These are phyloP conservation scores for Panagrolaimus sp. DNA, from an alignment of 1,140 invertebrate genomes.

Conservation along the genomic window DNA sequence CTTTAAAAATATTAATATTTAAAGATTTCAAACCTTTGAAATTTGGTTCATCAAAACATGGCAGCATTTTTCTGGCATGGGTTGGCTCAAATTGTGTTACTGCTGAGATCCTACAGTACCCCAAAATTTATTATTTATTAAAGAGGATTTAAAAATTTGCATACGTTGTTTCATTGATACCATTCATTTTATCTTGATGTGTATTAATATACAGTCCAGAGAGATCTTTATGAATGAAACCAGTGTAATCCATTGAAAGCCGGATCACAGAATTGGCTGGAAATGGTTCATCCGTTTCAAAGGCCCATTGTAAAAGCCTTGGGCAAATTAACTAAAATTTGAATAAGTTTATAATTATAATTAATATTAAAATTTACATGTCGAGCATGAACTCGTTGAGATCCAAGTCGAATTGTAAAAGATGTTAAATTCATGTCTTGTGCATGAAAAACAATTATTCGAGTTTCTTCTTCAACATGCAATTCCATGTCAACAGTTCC, in stretches of 20 bases:
- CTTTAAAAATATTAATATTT: too few relatives aligned
- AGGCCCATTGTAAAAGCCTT: conserved; percentile 18
- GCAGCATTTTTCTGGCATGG: conserved; percentile 83
- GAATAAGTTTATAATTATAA: neutral
- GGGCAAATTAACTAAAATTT: conserved; percentile 5
- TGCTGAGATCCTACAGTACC: conserved; percentile 71
- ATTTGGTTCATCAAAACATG: conserved; percentile 88
- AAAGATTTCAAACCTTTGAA: conserved; percentile 68
- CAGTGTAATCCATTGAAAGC: conserved; percentile 23
- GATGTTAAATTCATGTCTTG: conserved; percentile 78
- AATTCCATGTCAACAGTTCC: conserved; percentile 63
- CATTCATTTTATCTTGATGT: conserved; percentile 25
- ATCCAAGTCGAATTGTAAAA: conserved; percentile 20
- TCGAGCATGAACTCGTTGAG: conserved; percentile 32
- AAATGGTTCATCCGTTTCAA: conserved; percentile 14
- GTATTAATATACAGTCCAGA: conserved; percentile 39
- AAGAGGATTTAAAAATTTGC: neutral
- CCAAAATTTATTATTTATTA: conserved; percentile 19
- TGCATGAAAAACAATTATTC: conserved; percentile 82
- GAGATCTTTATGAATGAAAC: conserved; percentile 31
- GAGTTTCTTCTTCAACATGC: conserved; percentile 72
- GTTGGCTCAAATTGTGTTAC: conserved; percentile 92
- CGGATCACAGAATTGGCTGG: neutral
- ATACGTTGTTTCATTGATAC: conserved; percentile 26
- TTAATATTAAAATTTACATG: conserved; percentile 23